A percentile compares a stretch with the other conserved stretches of the same genome.
These are phyloP conservation scores for Aphis gossypii DNA, from an alignment of 1,140 invertebrate species.

Conservation along the genomic window DNA sequence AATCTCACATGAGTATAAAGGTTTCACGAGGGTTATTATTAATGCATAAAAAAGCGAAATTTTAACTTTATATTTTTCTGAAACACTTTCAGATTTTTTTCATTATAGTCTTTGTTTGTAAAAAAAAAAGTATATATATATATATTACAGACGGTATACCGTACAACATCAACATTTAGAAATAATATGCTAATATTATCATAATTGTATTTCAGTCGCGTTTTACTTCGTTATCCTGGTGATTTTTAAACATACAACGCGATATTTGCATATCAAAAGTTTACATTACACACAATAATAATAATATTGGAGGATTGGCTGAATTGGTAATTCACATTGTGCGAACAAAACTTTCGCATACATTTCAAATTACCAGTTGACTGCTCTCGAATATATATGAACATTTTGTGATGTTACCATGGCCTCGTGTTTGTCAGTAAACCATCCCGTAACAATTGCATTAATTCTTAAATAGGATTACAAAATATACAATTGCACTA, in stretches of 20 bases:
- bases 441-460: not conserved
- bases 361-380: not conserved
- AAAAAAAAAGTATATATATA: not conserved
- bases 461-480: conserved; percentile 26
- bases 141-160: not conserved
- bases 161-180: conserved; percentile 13
- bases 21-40: not conserved
- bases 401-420: not conserved
- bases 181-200: conserved; percentile 20
- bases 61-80: not conserved
- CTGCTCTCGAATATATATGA: not conserved
- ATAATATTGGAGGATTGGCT: not conserved
- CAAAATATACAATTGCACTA: not conserved
- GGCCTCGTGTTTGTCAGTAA: not conserved
- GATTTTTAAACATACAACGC: conserved; percentile 23
- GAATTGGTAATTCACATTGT: conserved; percentile 15
- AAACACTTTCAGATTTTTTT: conserved; percentile 8
- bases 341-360: conserved; percentile 25
- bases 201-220: conserved; percentile 26
- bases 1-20: not conserved
- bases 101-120: not conserved
- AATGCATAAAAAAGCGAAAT: not conserved
- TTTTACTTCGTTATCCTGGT: conserved; percentile 14
- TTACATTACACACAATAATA: conserved; percentile 1
- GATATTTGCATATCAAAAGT: conserved; percentile 42